phyloP scores from a whole-genome alignment of 1,140 invertebrate genomes.

The Brachionus manjavacas region DNA sequence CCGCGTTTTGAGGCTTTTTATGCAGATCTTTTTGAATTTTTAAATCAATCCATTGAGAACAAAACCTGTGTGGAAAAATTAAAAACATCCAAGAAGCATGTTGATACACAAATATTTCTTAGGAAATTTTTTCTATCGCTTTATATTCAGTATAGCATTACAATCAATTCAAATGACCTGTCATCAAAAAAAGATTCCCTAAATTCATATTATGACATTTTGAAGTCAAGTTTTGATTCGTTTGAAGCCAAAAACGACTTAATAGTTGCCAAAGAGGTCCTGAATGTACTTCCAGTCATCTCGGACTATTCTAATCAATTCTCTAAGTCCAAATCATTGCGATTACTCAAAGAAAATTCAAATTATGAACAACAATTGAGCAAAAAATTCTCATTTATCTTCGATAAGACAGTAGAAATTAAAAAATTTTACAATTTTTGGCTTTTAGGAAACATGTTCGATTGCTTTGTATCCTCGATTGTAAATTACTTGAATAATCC shows the following conservation, averaged over 20 bases:
- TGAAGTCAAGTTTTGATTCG: not conserved
- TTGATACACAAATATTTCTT: not conserved
- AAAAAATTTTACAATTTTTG: not conserved
- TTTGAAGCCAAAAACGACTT: not conserved
- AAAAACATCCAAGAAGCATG: not conserved
- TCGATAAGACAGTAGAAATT: not conserved
- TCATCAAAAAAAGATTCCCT: not conserved
- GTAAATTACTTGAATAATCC: slow-evolving; percentile 1
- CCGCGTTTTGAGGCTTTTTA: not conserved
- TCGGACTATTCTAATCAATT: not conserved
- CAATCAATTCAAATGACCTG: not conserved
- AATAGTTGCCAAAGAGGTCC: not conserved
- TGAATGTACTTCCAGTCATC: not conserved
- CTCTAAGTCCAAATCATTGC: not conserved
- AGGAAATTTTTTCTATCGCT: slow-evolving; percentile 18
- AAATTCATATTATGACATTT: not conserved
- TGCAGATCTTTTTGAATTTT: not conserved
- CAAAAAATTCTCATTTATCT: not conserved
- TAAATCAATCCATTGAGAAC: not conserved
- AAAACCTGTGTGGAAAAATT: not conserved
- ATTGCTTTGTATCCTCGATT: not conserved
- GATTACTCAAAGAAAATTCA: not conserved
- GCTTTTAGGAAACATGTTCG: slow-evolving; percentile 6
- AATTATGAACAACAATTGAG: not conserved
- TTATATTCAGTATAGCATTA: not conserved